Conservation (phyloP, 2,797 vertebrate genomes). For the Bradypodion pumilum region DNA sequence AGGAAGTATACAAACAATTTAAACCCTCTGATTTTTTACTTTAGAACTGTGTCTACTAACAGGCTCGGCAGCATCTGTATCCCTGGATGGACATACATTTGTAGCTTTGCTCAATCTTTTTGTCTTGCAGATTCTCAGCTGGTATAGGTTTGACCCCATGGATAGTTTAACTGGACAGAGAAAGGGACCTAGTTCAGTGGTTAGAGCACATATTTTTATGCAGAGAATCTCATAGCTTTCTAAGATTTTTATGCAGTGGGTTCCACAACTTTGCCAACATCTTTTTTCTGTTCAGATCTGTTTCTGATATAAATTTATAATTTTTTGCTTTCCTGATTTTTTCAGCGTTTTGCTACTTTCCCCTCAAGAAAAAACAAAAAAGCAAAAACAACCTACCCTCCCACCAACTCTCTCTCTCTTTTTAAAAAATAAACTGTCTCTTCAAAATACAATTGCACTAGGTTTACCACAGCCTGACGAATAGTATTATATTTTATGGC, state of each 20-base stretch:
- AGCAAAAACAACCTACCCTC: no score
- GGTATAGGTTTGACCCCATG: slow-evolving; percentile 4
- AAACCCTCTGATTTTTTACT: neutral
- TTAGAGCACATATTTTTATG: neutral
- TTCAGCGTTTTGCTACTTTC: neutral
- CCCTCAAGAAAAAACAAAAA: no score
- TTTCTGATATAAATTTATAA: neutral
- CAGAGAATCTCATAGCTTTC: neutral
- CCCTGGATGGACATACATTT: neutral
- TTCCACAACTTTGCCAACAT: neutral
- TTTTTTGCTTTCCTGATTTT: neutral
- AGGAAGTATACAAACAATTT: neutral
- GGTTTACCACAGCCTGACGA: neutral
- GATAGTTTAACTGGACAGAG: neutral
- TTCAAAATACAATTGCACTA: neutral
- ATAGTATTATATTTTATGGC: neutral
- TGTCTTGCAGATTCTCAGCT: neutral
- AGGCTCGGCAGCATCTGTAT: neutral
- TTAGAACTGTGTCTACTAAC: neutral
- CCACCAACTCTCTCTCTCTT: neutral
- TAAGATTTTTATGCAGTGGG: neutral
- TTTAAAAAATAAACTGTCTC: neutral
- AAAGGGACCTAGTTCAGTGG: slow-evolving; percentile 6
- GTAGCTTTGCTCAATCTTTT: slow-evolving; percentile 2
- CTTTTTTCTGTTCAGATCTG: neutral